A percentile compares a stretch with the other conserved stretches of the same genome.
Evolutionary conservation across 2,888 invertebrate genomes (phyloP).

Genomic region (Seira ritae): DNA sequence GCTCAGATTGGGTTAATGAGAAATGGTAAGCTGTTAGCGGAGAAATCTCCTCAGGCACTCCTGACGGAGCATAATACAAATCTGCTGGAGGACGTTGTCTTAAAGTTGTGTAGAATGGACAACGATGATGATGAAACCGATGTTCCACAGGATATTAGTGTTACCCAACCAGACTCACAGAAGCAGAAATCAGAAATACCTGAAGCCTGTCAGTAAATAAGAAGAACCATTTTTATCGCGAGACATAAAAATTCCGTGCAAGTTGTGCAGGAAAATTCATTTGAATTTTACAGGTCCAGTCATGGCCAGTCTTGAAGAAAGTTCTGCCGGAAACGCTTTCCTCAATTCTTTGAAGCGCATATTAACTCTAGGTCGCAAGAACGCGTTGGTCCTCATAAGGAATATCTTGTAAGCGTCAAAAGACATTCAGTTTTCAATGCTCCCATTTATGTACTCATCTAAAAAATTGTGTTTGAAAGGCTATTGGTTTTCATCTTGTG

Average conservation of each 20-base stretch:
- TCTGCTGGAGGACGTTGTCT: constrained; percentile 92
- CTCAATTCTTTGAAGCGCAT: constrained; percentile 50
- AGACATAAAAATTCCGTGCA: constrained; percentile 25
- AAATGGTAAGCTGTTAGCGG: constrained; percentile 91
- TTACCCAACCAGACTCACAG: background rate
- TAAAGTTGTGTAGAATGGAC: constrained; percentile 81
- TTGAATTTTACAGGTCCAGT: background rate
- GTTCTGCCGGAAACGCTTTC: background rate
- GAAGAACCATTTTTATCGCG: background rate
- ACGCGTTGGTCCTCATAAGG: constrained; percentile 55
- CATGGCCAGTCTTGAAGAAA: constrained; percentile 43
- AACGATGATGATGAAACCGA: constrained; percentile 12
- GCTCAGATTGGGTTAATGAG: constrained; percentile 95
- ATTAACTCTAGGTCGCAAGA: constrained; percentile 52
- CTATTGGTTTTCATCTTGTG: constrained; percentile 62
- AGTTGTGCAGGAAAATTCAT: constrained; percentile 29
- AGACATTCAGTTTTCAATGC: too few species aligned
- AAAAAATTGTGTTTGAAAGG: constrained; percentile 20
- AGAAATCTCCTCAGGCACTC: constrained; percentile 87
- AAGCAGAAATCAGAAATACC: constrained; percentile 3
- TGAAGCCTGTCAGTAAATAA: background rate
- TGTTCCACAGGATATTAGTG: background rate
- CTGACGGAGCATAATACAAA: constrained; percentile 88
- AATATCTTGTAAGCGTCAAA: constrained; percentile 47
- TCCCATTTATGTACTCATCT: background rate